Base-by-base conservation (phyloP, 2,113 vertebrate species). In the Thomomys bottae region DNA sequence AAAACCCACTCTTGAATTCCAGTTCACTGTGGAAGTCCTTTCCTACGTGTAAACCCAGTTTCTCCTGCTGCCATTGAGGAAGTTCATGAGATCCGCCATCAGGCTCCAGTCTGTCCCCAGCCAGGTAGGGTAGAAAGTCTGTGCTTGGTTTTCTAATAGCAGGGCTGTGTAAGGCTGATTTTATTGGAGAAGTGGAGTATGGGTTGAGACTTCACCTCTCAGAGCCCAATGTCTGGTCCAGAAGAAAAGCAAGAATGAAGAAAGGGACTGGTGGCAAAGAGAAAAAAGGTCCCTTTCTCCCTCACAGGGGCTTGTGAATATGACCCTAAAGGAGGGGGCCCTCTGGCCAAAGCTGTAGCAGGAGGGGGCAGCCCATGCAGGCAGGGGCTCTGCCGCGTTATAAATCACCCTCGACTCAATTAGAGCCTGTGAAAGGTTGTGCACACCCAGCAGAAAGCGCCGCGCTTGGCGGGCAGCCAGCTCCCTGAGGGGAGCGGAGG, bases 371-470 rank as follows among this genome's bases (percentile, higher is more conserved):
- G 84, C 93, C 82, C 91, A 90, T 61, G 57, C 45, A 6, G 90
- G 93, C 93, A 95, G 94, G 92, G 95, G 92, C 77, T 75, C 68
- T 66, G 78, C 67, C 14, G 34, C n/a, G 94, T 96, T 96, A 92
- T 92, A 96, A 97, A 97, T 97, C 93, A 89, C 34, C 82, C 26
- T 5, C 72, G 86, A 94, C 91, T 97, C 95, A 96, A 77, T 91
- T 70, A 94, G 95, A 93, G 90, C 88, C 95, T 1, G 17, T 75
- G 86, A 89, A 95, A 95, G 84, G 78, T 88, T 94, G 95, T 95
- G 95, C 94, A 97, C 95, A 95, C 88, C 92, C 91, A 90, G 94
- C 85, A 98, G 95, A 96, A 96, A 97, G 94, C 75, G 12, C 84
- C 4, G 68, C 3, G 45, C 84, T 94, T 96, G 96, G 95, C 96